These are phyloP conservation scores for Dryobota labecula DNA, from an alignment of 2,888 invertebrate species.

Conservation along the genomic window DNA sequence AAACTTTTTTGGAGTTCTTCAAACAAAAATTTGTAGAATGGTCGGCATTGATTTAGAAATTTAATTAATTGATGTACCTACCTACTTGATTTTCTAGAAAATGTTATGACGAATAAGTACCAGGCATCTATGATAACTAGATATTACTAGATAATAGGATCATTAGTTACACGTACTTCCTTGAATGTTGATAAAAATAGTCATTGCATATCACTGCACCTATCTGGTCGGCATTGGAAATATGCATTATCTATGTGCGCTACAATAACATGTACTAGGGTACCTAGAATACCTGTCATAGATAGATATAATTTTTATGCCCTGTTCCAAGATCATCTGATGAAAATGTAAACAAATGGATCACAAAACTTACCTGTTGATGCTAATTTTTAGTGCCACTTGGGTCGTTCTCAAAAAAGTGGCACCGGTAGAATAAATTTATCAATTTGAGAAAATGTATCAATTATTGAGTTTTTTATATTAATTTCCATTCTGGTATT, in stretches of 20 bases:
- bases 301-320: slow-evolving; percentile 24
- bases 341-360: not conserved
- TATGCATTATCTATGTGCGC: slow-evolving; percentile 48
- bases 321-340: not conserved
- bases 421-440: too few species aligned
- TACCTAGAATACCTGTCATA: slow-evolving; percentile 23
- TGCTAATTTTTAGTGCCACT: not conserved
- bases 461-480: too few species aligned
- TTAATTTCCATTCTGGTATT: too few species aligned
- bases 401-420: too few species aligned
- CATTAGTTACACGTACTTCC: slow-evolving; percentile 35
- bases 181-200: slow-evolving; percentile 51
- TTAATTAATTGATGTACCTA: not conserved
- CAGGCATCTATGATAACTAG: slow-evolving; percentile 8
- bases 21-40: not conserved
- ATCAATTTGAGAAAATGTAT: too few species aligned
- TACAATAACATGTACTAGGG: slow-evolving; percentile 31
- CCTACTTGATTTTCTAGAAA: slow-evolving; percentile 14
- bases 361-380: not conserved
- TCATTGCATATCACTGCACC: slow-evolving; percentile 43
- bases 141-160: slow-evolving; percentile 24
- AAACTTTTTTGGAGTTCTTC: not conserved
- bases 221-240: slow-evolving; percentile 53
- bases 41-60: not conserved
- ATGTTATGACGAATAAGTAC: not conserved